Percentiles rank a stretch among this genome's conserved stretches.
Evolutionary conservation across 2,113 vertebrate genomes (phyloP).

Genomic region (Rhynchopsitta pachyrhyncha): DNA sequence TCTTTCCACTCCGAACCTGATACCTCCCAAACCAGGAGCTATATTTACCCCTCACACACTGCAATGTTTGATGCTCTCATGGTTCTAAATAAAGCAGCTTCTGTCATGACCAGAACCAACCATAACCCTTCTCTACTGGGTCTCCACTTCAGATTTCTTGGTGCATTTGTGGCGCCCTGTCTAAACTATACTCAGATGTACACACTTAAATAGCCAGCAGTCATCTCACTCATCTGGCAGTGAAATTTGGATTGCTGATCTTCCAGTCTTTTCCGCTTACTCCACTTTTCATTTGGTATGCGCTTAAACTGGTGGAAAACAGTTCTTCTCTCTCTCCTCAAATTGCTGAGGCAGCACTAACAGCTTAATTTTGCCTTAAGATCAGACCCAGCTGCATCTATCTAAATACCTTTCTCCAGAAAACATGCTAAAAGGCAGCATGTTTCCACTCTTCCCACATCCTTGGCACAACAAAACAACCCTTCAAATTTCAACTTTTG

Average conservation of each 20-base stretch:
- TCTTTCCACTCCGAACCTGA: not conserved
- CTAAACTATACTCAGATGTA: not conserved
- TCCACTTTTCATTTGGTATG: not conserved
- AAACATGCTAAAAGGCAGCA: not conserved
- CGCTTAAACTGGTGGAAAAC: not conserved
- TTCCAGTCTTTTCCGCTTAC: not conserved
- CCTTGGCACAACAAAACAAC: not conserved
- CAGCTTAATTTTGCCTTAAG: not conserved
- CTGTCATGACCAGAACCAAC: not conserved
- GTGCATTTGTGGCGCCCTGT: not conserved
- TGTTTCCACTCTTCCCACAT: not conserved
- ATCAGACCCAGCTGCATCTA: not conserved
- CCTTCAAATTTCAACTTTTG: not conserved
- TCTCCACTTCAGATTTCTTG: not conserved
- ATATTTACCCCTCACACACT: not conserved
- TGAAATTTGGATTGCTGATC: not conserved
- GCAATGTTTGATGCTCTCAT: not conserved
- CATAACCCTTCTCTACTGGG: not conserved
- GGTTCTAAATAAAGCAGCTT: constrained; percentile 27
- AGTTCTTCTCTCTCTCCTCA: not conserved
- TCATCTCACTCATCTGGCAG: not conserved
- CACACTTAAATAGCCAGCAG: not conserved
- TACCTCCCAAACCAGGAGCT: not conserved
- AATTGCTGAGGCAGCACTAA: not conserved
- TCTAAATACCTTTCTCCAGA: not conserved